Percentiles rank a stretch among this genome's conserved stretches.
Conservation (phyloP, 2,888 invertebrate genomes). For the Entomobrya multifasciata region DNA sequence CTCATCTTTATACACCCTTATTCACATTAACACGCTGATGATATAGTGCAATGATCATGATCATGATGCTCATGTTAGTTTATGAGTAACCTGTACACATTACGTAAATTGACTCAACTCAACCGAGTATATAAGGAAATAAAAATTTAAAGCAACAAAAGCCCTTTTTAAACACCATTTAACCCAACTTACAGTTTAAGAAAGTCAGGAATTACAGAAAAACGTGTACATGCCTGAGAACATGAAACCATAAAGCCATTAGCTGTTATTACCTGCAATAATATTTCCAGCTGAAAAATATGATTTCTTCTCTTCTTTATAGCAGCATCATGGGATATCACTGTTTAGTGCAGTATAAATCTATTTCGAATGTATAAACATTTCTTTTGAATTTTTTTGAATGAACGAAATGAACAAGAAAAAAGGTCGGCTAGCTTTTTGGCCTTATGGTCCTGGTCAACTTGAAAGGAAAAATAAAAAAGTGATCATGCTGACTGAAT, state of each 20-base stretch:
- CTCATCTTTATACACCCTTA: background rate
- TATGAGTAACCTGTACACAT: no score
- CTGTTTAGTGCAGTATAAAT: slow-evolving; percentile 32
- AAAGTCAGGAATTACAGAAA: slow-evolving; percentile 8
- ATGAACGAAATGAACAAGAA: background rate
- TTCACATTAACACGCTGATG: background rate
- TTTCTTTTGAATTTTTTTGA: slow-evolving; percentile 26
- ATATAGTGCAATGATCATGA: no score
- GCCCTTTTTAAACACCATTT: slow-evolving; percentile 31
- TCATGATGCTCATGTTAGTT: no score
- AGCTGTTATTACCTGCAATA: slow-evolving; percentile 69
- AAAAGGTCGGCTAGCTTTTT: slow-evolving; percentile 48
- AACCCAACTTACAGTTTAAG: background rate
- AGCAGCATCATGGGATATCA: slow-evolving; percentile 32
- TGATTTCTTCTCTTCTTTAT: slow-evolving; percentile 41
- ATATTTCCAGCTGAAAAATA: slow-evolving; percentile 51
- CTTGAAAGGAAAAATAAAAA: background rate
- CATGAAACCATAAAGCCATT: slow-evolving; percentile 67
- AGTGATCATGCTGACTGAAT: slow-evolving; percentile 46
- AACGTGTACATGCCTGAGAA: slow-evolving; percentile 19
- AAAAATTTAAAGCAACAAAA: background rate
- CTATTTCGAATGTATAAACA: slow-evolving; percentile 62
- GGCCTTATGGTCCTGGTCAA: slow-evolving; percentile 24
- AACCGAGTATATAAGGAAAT: background rate
- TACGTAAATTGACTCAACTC: no score